These are phyloP conservation scores for Peromyscus melanophrys DNA, from an alignment of 2,797 vertebrate genomes.

Conservation along the genomic window DNA sequence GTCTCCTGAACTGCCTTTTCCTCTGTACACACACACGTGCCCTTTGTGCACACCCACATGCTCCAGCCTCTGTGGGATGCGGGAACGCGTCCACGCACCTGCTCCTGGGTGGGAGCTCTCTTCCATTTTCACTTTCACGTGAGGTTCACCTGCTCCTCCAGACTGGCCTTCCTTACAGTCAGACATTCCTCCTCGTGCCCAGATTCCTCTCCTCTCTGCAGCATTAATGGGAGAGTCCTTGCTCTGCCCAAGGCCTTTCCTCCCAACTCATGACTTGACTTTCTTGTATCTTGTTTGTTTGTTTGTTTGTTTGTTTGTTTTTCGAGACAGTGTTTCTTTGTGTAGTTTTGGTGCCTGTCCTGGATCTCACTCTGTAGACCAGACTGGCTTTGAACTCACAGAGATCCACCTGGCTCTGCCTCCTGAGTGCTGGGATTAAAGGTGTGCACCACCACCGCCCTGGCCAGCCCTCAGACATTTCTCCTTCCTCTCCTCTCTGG, in stretches of 20 bases:
- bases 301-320: no score
- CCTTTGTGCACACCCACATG: not conserved
- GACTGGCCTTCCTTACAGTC: fast-evolving
- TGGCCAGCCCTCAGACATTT: no score
- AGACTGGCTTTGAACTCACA: no score
- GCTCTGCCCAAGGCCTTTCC: not conserved
- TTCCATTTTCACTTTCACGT: not conserved
- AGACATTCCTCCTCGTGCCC: not conserved
- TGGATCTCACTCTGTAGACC: no score
- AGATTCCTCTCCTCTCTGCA: not conserved
- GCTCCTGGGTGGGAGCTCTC: not conserved
- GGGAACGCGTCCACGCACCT: fast-evolving
- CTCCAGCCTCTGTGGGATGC: fast-evolving
- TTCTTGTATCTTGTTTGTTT: not conserved
- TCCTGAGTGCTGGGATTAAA: no score
- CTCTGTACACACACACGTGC: fast-evolving
- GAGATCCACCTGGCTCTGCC: no score
- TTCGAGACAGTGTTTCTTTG: no score
- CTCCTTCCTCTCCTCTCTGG: not conserved
- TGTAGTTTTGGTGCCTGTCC: no score
- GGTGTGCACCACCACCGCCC: no score
- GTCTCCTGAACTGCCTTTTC: fast-evolving
- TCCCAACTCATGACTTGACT: not conserved
- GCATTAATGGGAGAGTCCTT: fast-evolving
- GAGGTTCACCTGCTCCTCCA: fast-evolving